These are phyloP conservation scores for Bovichtus variegatus DNA, from an alignment of 2,797 vertebrate genomes.

Conservation along the genomic window DNA sequence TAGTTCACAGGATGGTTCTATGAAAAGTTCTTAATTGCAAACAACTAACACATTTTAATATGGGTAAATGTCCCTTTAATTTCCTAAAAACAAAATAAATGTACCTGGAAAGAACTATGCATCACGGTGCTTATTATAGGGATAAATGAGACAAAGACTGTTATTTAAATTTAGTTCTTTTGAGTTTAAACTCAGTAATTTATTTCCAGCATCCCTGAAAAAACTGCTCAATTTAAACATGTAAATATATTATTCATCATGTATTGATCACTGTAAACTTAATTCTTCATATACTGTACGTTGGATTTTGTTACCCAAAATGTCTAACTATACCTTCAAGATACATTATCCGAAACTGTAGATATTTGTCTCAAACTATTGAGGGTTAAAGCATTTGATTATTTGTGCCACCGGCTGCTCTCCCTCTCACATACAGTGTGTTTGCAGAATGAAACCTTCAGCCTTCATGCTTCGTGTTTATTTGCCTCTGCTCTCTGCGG, in stretches of 20 bases:
- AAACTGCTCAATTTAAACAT: not conserved
- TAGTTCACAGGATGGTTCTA: too few species aligned
- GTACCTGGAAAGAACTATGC: too few species aligned
- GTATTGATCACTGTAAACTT: not conserved
- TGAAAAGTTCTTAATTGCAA: too few species aligned
- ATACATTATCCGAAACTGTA: not conserved
- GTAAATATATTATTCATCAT: not conserved
- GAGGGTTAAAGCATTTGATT: not conserved
- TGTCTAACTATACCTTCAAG: not conserved
- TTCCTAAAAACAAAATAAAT: too few species aligned
- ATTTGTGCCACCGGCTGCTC: not conserved
- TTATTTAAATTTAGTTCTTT: too few species aligned
- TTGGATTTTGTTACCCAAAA: not conserved
- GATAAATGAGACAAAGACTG: too few species aligned
- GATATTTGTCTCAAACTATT: not conserved
- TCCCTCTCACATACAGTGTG: slow-evolving; percentile 3
- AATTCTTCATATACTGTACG: not conserved
- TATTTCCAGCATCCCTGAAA: not conserved
- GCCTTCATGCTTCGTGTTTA: slow-evolving; percentile 1
- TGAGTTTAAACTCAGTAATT: not conserved
- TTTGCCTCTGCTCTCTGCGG: slow-evolving; percentile 9
- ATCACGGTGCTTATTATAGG: too few species aligned
- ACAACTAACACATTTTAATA: too few species aligned
- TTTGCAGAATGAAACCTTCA: slow-evolving; percentile 1
- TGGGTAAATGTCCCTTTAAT: too few species aligned